phyloP scores from a whole-genome alignment of 1,140 invertebrate species.

The Portunus trituberculatus region DNA sequence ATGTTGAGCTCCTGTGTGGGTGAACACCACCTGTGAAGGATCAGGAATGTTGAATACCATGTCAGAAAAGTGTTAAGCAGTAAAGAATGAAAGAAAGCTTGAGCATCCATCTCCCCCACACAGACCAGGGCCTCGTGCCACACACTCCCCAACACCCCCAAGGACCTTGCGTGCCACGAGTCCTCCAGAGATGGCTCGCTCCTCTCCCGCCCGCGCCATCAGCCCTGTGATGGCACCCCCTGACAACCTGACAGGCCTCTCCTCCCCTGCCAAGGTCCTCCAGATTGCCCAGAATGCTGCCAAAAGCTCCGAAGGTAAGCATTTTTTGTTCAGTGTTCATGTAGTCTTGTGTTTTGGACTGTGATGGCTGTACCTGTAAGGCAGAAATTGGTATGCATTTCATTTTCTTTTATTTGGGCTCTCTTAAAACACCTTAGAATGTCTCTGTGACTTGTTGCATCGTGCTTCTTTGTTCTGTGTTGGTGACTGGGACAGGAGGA shows the following conservation, averaged over 20 bases:
- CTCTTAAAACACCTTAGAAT: neutral
- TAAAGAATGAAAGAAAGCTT: neutral
- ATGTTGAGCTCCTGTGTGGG: too few species aligned
- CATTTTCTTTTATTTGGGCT: slow-evolving; percentile 9
- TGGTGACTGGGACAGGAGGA: neutral
- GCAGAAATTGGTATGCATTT: neutral
- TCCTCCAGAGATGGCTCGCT: slow-evolving; percentile 39
- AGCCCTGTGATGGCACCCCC: slow-evolving; percentile 52
- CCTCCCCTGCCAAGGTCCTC: slow-evolving; percentile 75
- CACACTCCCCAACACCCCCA: slow-evolving; percentile 40
- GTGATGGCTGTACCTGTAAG: neutral
- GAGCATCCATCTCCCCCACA: neutral
- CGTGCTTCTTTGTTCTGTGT: neutral
- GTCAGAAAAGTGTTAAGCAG: too few species aligned
- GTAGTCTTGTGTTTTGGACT: too few species aligned
- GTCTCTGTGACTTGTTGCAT: neutral
- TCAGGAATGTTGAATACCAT: too few species aligned
- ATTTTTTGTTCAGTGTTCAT: neutral
- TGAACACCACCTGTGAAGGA: too few species aligned
- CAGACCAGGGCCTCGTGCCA: slow-evolving; percentile 54
- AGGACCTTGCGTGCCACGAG: slow-evolving; percentile 53
- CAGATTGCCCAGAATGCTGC: slow-evolving; percentile 73
- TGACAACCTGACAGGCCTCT: slow-evolving; percentile 63
- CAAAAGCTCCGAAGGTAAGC: slow-evolving; percentile 76
- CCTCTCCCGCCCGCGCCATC: slow-evolving; percentile 49